Percentiles rank a stretch among this genome's conserved stretches.
Evolutionary conservation across 2,113 vertebrate species (phyloP).

Genomic region (Elephantulus edwardii): DNA sequence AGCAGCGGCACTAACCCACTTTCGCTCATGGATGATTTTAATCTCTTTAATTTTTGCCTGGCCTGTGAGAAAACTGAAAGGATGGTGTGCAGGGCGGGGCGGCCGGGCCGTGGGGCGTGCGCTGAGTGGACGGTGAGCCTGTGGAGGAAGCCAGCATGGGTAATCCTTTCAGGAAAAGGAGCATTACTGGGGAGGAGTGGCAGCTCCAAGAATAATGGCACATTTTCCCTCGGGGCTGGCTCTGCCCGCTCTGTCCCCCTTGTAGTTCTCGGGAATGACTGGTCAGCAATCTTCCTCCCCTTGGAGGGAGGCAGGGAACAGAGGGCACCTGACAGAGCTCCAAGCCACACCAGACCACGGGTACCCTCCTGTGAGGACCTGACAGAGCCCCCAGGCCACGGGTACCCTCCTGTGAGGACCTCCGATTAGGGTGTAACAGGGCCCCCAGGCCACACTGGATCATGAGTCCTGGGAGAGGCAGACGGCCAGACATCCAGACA

Average conservation of each 20-base stretch:
- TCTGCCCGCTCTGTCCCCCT: slow-evolving; percentile 74
- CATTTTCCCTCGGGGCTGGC: slow-evolving; percentile 73
- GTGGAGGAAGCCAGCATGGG: slow-evolving; percentile 49
- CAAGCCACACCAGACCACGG: no score
- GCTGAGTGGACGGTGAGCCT: slow-evolving; percentile 56
- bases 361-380: slow-evolving; percentile 38
- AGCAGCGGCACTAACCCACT: slow-evolving; percentile 56
- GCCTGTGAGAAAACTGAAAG: slow-evolving; percentile 69
- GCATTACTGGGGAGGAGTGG: slow-evolving; percentile 57
- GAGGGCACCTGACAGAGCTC: no score
- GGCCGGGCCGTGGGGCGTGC: slow-evolving; percentile 40
- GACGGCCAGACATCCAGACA: neutral
- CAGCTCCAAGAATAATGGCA: slow-evolving; percentile 74
- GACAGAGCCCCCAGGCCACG: neutral
- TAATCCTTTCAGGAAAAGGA: slow-evolving; percentile 77
- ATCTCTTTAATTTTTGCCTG: slow-evolving; percentile 63
- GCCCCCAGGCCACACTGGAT: neutral
- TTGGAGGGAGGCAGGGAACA: neutral
- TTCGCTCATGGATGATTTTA: slow-evolving; percentile 70
- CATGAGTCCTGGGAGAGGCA: neutral
- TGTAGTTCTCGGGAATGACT: slow-evolving; percentile 58
- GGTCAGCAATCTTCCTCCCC: slow-evolving; percentile 53
- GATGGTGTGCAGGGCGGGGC: neutral
- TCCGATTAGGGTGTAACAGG: neutral
- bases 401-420: slow-evolving; percentile 37